These are phyloP conservation scores for Acleris holmiana DNA, from an alignment of 2,888 invertebrate species.

Conservation along the genomic window DNA sequence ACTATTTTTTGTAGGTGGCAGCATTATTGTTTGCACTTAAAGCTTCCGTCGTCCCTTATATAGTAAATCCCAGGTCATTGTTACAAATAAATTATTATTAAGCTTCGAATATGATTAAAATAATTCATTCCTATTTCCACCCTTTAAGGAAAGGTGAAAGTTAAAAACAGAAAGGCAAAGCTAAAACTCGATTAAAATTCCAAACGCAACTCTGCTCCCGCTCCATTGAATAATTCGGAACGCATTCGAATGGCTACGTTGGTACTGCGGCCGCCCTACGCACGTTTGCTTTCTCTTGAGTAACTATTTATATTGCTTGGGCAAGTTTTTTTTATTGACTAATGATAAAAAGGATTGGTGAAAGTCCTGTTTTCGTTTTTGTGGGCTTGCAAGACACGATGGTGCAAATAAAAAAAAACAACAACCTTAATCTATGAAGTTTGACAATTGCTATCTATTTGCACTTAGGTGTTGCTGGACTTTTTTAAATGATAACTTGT, in stretches of 20 bases:
- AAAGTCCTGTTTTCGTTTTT: too few species aligned
- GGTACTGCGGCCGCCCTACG: slow-evolving; percentile 35
- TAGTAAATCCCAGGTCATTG: background rate
- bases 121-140: slow-evolving; percentile 17
- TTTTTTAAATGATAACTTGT: too few species aligned
- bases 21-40: background rate
- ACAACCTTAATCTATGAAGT: too few species aligned
- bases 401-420: too few species aligned
- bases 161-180: slow-evolving; percentile 55
- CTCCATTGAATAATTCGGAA: slow-evolving; percentile 64
- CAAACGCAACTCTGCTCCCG: slow-evolving; percentile 53
- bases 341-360: too few species aligned
- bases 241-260: slow-evolving; percentile 56
- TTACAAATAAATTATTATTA: slow-evolving; percentile 3
- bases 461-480: too few species aligned
- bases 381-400: too few species aligned
- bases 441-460: too few species aligned
- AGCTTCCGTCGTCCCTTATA: background rate
- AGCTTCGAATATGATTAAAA: slow-evolving; percentile 13
- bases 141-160: slow-evolving; percentile 42
- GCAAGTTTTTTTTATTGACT: slow-evolving; percentile 2
- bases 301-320: slow-evolving; percentile 33
- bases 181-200: slow-evolving; percentile 57
- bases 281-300: slow-evolving; percentile 54
- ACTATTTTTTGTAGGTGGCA: background rate